Conservation (phyloP, 2,888 invertebrate genomes). For the Stenotaenia linearis region DNA sequence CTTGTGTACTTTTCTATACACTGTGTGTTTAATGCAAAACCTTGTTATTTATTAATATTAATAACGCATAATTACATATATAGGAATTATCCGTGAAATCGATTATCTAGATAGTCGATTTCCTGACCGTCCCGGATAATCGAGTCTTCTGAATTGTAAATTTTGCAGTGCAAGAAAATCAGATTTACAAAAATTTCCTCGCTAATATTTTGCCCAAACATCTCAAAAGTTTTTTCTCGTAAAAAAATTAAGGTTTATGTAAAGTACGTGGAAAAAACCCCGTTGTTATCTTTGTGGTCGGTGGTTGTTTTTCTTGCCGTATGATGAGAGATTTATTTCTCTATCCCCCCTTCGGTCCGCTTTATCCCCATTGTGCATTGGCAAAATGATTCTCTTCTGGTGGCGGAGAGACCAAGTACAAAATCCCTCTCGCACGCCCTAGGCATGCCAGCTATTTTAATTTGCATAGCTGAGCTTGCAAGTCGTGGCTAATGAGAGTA, state of each 20-base stretch:
- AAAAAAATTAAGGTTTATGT: neutral
- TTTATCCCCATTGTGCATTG: constrained; percentile 3
- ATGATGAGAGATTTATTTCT: constrained; percentile 4
- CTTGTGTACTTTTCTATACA: no score
- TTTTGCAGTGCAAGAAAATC: no score
- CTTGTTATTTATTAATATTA: no score
- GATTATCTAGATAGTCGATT: no score
- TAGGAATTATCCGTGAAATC: no score
- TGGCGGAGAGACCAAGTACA: neutral
- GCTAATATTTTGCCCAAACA: no score
- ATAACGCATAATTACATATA: no score
- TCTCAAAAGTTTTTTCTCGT: no score
- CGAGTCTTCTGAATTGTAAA: no score
- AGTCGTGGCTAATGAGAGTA: constrained; percentile 12
- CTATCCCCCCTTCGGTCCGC: neutral
- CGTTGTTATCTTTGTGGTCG: neutral
- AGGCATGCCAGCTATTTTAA: constrained; percentile 15
- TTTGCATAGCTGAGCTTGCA: constrained; percentile 19
- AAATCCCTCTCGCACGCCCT: constrained; percentile 13
- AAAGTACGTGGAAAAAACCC: neutral
- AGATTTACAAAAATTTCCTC: no score
- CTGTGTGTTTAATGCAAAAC: no score
- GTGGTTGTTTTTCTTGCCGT: constrained; percentile 11
- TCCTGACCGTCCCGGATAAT: no score
- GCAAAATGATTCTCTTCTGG: neutral